Base-by-base conservation (phyloP, 2,888 invertebrate genomes). In the Eilema caniola region DNA sequence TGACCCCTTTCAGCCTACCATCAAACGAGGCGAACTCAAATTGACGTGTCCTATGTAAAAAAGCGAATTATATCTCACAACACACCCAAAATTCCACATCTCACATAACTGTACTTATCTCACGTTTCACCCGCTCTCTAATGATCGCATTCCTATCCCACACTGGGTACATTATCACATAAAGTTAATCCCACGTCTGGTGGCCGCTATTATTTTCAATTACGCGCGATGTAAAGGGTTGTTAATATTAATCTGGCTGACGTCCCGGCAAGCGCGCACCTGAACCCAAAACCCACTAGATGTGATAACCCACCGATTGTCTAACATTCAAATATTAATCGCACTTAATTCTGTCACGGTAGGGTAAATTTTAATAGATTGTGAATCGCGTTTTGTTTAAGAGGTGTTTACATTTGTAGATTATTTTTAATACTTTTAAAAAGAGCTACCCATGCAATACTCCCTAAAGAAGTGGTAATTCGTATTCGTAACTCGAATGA, bases 181-280 rank as follows among this genome's bases (percentile, higher is more conserved):
- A 89, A 92, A 85, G 88, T 86, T 91, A 92, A 92, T 92, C 89
- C 86, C 82, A 76, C 86, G 89, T 88, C 90, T 85, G 82, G 83
- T 63, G 70, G 81, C 83, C 83, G 87, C 93, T 90, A 94, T 95
- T 93, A 94, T 90, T 95, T 89, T 93, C 94, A 92, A 93, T 94
- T 94, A 94, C 85, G 67, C 69, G 77, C 77, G 73, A 80, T 80
- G 85, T 85, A 89, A 94, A 94, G 93, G 94, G 93, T 93, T 94
- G 93, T 95, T 95, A 93, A 93, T 94, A 93, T 94, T 92, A 92
- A 93, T 94, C 91, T 85, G 77, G 75, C 77, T 85, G 89, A 85
- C 90, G 83, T 89, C 83, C 83, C 88, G 84, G 82, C 78, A 78
- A 71, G 53, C 47, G 73, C 65, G 74, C 88, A 88, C 86, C 90